Evolutionary conservation across 2,797 vertebrate species (phyloP).

Genomic region (Pangasius macronema): DNA sequence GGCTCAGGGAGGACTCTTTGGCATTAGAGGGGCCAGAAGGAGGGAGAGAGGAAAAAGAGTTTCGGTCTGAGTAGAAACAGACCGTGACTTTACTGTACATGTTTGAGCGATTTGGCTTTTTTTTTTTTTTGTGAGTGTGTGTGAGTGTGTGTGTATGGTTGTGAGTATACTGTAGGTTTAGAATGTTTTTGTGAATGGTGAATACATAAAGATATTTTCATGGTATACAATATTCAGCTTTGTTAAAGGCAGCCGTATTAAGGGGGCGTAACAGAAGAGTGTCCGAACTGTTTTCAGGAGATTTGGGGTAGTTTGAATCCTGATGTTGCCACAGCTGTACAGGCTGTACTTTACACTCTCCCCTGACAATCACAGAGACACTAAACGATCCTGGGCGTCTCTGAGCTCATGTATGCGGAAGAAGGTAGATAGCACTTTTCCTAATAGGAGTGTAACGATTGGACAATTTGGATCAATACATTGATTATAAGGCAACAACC

Average conservation of each 20-base stretch:
- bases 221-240: too few relatives aligned
- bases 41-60: background rate
- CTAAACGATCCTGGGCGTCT: background rate
- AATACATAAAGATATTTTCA: background rate
- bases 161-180: background rate
- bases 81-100: slow-evolving; percentile 21
- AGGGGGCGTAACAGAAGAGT: background rate
- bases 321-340: background rate
- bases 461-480: background rate
- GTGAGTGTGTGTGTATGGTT: background rate
- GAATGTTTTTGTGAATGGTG: background rate
- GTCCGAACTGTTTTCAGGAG: background rate
- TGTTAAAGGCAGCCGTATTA: background rate
- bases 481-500: background rate
- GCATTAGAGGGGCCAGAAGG: slow-evolving; percentile 15
- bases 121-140: background rate
- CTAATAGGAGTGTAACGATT: background rate
- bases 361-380: background rate
- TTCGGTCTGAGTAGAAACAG: slow-evolving; percentile 47
- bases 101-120: background rate
- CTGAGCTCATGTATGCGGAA: background rate
- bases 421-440: background rate
- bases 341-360: background rate
- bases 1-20: slow-evolving; percentile 15
- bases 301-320: background rate